Evolutionary conservation across 2,113 vertebrate species (phyloP).

Genomic region (Electrona antarctica): DNA sequence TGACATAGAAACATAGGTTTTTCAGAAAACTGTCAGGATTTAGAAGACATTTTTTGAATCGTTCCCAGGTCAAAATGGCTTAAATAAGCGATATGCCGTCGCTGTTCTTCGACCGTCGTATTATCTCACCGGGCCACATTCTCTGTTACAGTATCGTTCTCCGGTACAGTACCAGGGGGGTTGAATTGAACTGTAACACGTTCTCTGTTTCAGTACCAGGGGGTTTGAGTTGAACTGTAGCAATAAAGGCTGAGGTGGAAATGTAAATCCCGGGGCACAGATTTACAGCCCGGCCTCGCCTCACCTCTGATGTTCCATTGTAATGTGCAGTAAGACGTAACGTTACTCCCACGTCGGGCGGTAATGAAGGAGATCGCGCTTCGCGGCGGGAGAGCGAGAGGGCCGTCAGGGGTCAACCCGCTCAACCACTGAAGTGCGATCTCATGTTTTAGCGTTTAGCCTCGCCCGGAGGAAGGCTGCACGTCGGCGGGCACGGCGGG

Average conservation of each 20-base stretch:
- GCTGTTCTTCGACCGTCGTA: slow-evolving; percentile 24
- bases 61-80: too few species aligned
- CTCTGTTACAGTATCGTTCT: slow-evolving; percentile 3
- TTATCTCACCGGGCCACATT: slow-evolving; percentile 26
- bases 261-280: too few species aligned
- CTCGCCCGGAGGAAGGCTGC: slow-evolving; percentile 10
- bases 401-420: too few species aligned
- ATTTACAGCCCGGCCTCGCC: slow-evolving; percentile 25
- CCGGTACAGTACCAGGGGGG: slow-evolving; percentile 22
- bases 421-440: slow-evolving; percentile 42
- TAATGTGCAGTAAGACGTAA: too few species aligned
- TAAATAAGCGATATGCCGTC: slow-evolving; percentile 23
- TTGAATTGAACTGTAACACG: slow-evolving; percentile 41
- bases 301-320: slow-evolving; percentile 21
- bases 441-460: slow-evolving; percentile 9
- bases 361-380: too few species aligned
- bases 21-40: too few species aligned
- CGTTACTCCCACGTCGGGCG: too few species aligned
- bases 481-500: slow-evolving; percentile 3
- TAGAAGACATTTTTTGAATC: too few species aligned
- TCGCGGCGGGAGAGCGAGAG: too few species aligned
- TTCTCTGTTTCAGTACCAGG: slow-evolving; percentile 33
- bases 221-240: too few species aligned
- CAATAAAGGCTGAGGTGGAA: not conserved
- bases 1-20: too few species aligned